Conservation (phyloP, 2,113 vertebrate species). For the Catagonus wagneri region DNA sequence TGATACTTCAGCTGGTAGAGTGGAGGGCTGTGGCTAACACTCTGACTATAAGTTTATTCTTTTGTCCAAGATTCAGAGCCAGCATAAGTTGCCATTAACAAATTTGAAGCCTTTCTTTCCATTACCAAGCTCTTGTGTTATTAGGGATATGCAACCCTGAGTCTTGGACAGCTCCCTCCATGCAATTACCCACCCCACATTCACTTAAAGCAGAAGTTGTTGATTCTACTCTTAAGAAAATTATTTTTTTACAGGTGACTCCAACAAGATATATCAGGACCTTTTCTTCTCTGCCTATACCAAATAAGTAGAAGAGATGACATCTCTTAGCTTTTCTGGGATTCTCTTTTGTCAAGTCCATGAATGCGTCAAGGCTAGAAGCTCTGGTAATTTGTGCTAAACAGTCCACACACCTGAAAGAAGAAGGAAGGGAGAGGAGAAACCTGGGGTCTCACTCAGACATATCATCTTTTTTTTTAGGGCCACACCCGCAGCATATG, state of each 20-base stretch:
- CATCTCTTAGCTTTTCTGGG: background rate
- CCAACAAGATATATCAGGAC: background rate
- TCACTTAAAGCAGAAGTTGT: background rate
- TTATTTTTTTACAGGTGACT: slow-evolving; percentile 9
- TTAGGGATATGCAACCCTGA: background rate
- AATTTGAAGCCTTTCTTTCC: background rate
- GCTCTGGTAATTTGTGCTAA: background rate
- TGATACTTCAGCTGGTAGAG: too few relatives aligned
- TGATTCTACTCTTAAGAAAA: background rate
- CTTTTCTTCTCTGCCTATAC: background rate
- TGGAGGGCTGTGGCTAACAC: too few relatives aligned
- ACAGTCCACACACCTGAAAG: background rate
- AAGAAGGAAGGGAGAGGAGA: background rate
- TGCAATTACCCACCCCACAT: background rate
- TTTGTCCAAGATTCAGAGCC: background rate
- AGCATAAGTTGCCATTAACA: background rate
- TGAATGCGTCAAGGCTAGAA: background rate
- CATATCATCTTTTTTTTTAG: too few relatives aligned
- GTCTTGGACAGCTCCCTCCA: background rate
- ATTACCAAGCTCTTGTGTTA: background rate
- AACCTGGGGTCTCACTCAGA: background rate
- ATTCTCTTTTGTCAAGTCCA: slow-evolving; percentile 7
- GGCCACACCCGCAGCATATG: too few relatives aligned
- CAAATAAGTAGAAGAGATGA: background rate
- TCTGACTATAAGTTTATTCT: background rate